A percentile compares a stretch with the other conserved stretches of the same genome.
Conservation (phyloP, 1,140 invertebrate species). For the Lamellibrachia luymesi region DNA sequence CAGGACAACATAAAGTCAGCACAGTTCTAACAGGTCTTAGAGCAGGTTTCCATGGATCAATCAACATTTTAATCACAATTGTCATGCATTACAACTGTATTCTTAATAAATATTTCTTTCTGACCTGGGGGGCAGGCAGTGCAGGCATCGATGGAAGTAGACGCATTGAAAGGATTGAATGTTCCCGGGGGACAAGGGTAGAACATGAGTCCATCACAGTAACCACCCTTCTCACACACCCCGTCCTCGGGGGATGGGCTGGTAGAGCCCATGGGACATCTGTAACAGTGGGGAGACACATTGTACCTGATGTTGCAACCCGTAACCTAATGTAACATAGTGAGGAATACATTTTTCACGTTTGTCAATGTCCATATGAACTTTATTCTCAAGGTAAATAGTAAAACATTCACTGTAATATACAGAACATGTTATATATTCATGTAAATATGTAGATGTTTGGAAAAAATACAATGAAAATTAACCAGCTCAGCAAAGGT, state of each 20-base stretch:
- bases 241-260: constrained; percentile 35
- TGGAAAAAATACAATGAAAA: too few relatives aligned
- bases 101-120: constrained; percentile 26
- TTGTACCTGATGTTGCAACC: background rate
- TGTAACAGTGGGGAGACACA: background rate
- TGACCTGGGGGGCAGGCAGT: constrained; percentile 40
- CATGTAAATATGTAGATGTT: too few relatives aligned
- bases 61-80: too few relatives aligned
- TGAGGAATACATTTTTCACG: background rate
- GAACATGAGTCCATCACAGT: constrained; percentile 49
- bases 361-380: too few relatives aligned
- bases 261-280: constrained; percentile 40
- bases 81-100: background rate
- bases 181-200: constrained; percentile 44
- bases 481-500: too few relatives aligned
- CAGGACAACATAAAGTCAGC: background rate
- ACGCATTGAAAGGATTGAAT: constrained; percentile 46
- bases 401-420: too few relatives aligned
- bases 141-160: constrained; percentile 37
- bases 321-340: background rate
- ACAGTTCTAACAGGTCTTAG: background rate
- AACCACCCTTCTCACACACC: constrained; percentile 43
- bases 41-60: too few relatives aligned
- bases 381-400: too few relatives aligned
- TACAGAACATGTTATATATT: too few relatives aligned